Conservation (phyloP, 2,888 invertebrate species). For the Orchesellides sinensis region DNA sequence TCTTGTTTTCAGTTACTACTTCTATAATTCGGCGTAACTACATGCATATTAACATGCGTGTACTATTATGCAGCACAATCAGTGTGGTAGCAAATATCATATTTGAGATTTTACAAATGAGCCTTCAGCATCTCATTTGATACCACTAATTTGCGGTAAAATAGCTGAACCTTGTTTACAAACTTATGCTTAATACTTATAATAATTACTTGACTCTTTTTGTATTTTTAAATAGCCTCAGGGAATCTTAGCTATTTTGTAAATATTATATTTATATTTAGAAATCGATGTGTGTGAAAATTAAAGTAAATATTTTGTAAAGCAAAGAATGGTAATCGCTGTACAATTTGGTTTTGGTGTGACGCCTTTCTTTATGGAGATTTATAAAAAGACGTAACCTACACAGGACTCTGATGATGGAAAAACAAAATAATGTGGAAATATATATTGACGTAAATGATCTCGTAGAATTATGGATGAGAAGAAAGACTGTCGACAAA, state of each 20-base stretch:
- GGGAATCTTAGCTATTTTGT: no score
- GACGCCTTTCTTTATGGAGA: slow-evolving; percentile 28
- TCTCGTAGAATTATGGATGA: slow-evolving; percentile 60
- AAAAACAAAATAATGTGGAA: slow-evolving; percentile 56
- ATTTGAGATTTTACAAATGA: slow-evolving; percentile 28
- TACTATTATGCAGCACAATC: background rate
- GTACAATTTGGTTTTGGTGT: slow-evolving; percentile 29
- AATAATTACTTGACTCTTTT: no score
- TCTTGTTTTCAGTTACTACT: background rate
- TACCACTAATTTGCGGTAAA: slow-evolving; percentile 18
- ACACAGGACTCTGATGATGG: slow-evolving; percentile 27
- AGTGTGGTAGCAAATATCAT: background rate
- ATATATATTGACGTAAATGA: slow-evolving; percentile 64
- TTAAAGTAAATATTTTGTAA: slow-evolving; percentile 1
- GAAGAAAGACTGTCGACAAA: slow-evolving; percentile 32
- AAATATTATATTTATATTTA: no score
- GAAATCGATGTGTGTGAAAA: background rate
- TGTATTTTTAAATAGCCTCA: no score
- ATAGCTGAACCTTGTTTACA: slow-evolving; percentile 7
- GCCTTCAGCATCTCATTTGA: slow-evolving; percentile 24
- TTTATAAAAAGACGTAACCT: slow-evolving; percentile 42
- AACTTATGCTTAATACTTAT: no score
- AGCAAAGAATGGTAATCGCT: slow-evolving; percentile 29
- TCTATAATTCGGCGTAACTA: background rate
- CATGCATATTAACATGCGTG: background rate